Base-by-base conservation (phyloP, 2,888 invertebrate species). In the Erebia epiphron region DNA sequence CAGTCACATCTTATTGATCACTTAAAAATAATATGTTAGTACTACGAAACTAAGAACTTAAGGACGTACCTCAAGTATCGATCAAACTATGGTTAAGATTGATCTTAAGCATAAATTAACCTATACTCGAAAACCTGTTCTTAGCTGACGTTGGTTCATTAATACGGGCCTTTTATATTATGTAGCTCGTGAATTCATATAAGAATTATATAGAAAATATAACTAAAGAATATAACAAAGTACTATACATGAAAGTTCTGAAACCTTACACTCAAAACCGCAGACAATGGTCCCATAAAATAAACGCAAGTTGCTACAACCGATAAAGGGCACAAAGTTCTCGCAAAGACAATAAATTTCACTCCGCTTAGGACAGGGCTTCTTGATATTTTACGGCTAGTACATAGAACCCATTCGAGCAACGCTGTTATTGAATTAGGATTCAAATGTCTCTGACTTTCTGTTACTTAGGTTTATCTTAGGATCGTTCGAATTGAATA, bases 291-390 rank as follows among this genome's bases (percentile, higher is more conserved):
- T 21, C 1, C 62, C 46, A 62, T 62, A 62, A 62, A 61, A 49
- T 62, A 62, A 62, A 62, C 18, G 62, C 62, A 62, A 62, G 46
- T 49, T 21, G 18, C 13, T 26, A 62, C 49, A 62, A 21, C 49
- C 62, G 62, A 11, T 62, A 49, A 62, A 62, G 13, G 46, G 62
- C 46, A 14, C 46, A 62, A 62, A 62, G 62, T 62, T 62, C 49
- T 21, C n/a, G 41, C 62, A 14, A 49, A 49, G 62, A 62, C 49
- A 5, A 62, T 62, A 62, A 62, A 62, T 62, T 62, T 49, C 43
- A 16, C 43, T 61, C 49, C 21, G 62, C 62, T 21, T 43, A 13
- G 43, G 61, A 43, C 43, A 61, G 16, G 41, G 46, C 5, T 46
- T 16, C 13, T 61, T 61, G 46, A 61, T 61, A 61, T 43, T 61